Evolutionary conservation across 2,797 vertebrate species (phyloP).

Genomic region (Avahi laniger): DNA sequence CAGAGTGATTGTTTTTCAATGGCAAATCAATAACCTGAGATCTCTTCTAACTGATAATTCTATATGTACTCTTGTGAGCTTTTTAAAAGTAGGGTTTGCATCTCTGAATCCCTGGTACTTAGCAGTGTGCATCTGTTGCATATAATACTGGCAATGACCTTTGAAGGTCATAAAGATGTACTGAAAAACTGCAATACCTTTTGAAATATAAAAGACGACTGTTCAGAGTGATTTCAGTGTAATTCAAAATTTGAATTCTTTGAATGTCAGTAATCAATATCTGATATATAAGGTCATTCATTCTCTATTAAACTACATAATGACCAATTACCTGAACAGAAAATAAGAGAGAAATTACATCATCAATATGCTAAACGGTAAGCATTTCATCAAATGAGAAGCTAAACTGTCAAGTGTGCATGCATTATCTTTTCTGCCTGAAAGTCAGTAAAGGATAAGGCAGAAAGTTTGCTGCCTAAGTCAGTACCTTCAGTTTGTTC

Average conservation of each 20-base stretch:
- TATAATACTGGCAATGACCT: background rate
- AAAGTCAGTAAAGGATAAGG: background rate
- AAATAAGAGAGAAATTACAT: conserved; percentile 16
- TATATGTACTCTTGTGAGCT: background rate
- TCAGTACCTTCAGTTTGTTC: background rate
- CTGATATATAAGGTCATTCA: background rate
- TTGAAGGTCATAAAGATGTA: background rate
- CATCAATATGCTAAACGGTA: background rate
- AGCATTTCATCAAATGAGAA: conserved; percentile 15
- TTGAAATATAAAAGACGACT: background rate
- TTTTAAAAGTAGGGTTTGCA: background rate
- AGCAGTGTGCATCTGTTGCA: background rate
- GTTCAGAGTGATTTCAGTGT: background rate
- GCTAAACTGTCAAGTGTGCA: background rate
- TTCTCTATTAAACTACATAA: background rate
- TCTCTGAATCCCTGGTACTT: background rate
- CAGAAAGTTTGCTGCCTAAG: background rate
- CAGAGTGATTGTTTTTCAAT: conserved; percentile 21
- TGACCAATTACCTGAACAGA: background rate
- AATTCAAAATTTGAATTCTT: conserved; percentile 4
- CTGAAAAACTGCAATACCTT: background rate
- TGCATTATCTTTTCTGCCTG: background rate
- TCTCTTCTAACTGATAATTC: background rate
- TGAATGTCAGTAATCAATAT: background rate
- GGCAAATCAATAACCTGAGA: background rate